These are phyloP conservation scores for Chitala chitala DNA, from an alignment of 2,113 vertebrate genomes.

Conservation along the genomic window DNA sequence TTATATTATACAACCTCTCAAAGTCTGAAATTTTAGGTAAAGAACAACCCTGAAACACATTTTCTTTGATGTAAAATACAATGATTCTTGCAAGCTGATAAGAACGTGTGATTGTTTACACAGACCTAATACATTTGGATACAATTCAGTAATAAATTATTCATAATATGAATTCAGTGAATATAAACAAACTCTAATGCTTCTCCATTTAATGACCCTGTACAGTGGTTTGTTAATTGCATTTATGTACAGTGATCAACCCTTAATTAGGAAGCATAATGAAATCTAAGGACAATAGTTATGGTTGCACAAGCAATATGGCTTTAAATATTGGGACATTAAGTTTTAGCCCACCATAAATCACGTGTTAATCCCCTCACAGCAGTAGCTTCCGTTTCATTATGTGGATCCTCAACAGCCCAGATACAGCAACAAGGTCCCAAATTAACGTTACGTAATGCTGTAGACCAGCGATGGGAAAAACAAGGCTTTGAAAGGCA, in stretches of 20 bases:
- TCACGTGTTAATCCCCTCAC: constrained; percentile 44
- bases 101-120: background rate
- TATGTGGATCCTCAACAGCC: constrained; percentile 16
- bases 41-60: too few relatives aligned
- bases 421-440: background rate
- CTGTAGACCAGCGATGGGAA: background rate
- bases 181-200: background rate
- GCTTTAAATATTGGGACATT: constrained; percentile 58
- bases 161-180: constrained; percentile 7
- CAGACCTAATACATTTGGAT: background rate
- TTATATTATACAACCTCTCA: too few relatives aligned
- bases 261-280: constrained; percentile 59
- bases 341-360: constrained; percentile 58
- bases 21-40: too few relatives aligned
- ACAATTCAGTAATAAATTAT: background rate
- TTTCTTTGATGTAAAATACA: too few relatives aligned
- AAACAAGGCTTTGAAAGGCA: background rate
- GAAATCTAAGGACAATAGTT: constrained; percentile 64
- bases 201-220: background rate
- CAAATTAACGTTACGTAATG: background rate
- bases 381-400: background rate
- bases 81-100: background rate
- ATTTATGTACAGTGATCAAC: constrained; percentile 50
- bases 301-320: constrained; percentile 50
- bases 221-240: constrained; percentile 28